Percentiles rank a stretch among this genome's conserved stretches.
These are phyloP conservation scores for Mystacornis crossleyi DNA, from an alignment of 2,113 vertebrate species.

Conservation along the genomic window DNA sequence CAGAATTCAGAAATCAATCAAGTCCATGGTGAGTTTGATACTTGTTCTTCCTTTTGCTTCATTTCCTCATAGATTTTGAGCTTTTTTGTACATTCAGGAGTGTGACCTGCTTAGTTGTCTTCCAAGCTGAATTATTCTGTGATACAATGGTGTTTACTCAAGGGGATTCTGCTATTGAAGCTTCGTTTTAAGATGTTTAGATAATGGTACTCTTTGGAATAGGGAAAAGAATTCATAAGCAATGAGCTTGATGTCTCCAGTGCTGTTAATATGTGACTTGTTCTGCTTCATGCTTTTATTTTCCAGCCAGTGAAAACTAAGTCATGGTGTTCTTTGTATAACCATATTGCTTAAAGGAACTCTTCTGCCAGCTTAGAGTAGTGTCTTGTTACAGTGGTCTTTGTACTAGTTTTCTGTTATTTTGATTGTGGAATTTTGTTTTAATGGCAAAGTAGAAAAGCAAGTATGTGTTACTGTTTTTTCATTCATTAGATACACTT, in stretches of 20 bases:
- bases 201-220: background rate
- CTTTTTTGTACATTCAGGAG: background rate
- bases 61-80: background rate
- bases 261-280: background rate
- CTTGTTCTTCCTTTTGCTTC: background rate
- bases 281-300: background rate
- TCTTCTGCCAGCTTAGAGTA: background rate
- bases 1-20: slow-evolving; percentile 99
- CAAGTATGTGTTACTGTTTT: background rate
- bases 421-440: background rate
- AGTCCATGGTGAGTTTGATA: slow-evolving; percentile 90
- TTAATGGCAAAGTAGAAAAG: background rate
- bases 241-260: background rate
- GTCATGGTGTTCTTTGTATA: background rate
- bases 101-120: background rate
- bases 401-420: background rate
- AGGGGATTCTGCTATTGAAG: background rate
- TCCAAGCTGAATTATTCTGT: background rate
- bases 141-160: background rate
- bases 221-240: background rate
- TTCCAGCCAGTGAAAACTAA: background rate
- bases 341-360: background rate
- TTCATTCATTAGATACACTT: background rate
- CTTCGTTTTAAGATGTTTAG: background rate
- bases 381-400: background rate